phyloP scores from a whole-genome alignment of 2,113 vertebrate genomes.

The Leptocoma aspasia region DNA sequence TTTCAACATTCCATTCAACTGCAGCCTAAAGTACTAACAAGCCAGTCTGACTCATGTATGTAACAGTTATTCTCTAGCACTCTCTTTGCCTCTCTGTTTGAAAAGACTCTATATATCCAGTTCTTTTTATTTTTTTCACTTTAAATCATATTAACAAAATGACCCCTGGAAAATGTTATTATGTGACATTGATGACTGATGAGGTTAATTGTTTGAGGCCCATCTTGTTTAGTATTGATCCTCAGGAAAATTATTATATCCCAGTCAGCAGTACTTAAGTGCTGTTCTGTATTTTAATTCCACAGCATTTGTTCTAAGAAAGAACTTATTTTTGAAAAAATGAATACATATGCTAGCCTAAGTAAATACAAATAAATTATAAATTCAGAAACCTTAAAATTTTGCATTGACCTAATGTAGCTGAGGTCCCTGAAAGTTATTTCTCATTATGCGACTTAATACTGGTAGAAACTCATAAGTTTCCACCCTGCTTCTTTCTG shows the following conservation, averaged over 20 bases:
- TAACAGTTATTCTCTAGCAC: neutral
- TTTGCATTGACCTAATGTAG: neutral
- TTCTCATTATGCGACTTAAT: neutral
- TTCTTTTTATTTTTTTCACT: neutral
- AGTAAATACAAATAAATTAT: neutral
- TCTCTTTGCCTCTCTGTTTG: neutral
- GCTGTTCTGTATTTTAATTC: neutral
- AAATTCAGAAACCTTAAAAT: neutral
- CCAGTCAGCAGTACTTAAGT: neutral
- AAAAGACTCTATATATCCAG: neutral
- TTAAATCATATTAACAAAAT: neutral
- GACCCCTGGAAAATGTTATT: neutral
- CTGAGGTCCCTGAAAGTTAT: neutral
- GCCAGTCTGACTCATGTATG: neutral
- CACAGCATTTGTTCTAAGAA: neutral
- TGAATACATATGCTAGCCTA: neutral
- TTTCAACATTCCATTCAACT: slow-evolving; percentile 21
- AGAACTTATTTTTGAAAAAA: neutral
- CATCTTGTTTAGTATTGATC: neutral
- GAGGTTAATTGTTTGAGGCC: neutral
- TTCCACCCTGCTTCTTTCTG: neutral
- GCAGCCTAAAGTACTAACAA: neutral
- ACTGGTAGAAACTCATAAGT: neutral
- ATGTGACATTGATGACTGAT: neutral
- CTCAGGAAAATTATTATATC: neutral